Conservation (phyloP, 2,113 vertebrate species). For the Bungarus multicinctus region DNA sequence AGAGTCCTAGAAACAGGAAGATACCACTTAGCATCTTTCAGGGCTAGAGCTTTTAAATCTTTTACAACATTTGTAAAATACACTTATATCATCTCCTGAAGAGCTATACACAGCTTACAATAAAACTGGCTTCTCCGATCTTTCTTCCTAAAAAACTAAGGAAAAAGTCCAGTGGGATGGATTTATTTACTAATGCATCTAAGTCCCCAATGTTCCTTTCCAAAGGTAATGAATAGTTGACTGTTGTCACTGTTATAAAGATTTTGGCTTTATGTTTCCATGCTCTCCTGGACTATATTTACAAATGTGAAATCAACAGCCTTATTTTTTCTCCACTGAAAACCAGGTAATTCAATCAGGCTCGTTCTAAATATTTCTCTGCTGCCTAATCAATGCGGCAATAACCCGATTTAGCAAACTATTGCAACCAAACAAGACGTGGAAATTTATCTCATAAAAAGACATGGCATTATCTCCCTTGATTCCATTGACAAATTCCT, state of each 20-base stretch:
- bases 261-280: background rate
- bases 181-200: background rate
- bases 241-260: background rate
- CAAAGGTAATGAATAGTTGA: background rate
- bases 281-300: background rate
- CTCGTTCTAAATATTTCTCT: background rate
- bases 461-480: background rate
- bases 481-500: background rate
- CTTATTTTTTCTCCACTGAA: background rate
- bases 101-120: too few species aligned
- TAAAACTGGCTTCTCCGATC: background rate
- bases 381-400: background rate
- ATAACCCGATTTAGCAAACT: background rate
- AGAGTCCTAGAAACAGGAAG: constrained; percentile 66
- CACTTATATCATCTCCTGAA: background rate
- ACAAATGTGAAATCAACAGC: background rate
- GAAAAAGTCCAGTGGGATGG: background rate
- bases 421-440: background rate
- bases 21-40: background rate
- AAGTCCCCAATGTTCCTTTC: background rate
- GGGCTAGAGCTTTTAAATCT: background rate
- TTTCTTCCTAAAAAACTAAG: background rate
- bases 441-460: background rate
- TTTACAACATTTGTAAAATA: background rate
- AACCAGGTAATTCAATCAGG: background rate